phyloP scores from a whole-genome alignment of 2,888 invertebrate species.

The Mongoloraphidia duomilia region DNA sequence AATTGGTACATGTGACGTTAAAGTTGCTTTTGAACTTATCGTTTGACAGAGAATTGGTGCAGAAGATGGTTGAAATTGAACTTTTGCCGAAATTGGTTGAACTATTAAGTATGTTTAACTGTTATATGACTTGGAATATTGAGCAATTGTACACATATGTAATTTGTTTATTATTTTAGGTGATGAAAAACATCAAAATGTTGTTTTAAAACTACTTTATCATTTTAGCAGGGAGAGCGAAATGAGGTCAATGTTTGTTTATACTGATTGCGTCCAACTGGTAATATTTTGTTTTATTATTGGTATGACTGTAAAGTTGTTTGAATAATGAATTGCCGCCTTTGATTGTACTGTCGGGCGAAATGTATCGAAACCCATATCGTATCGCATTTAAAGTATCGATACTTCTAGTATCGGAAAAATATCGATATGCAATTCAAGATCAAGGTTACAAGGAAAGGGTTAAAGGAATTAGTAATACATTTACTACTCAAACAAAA shows the following conservation, averaged over 20 bases:
- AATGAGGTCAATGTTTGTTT: conserved; percentile 84
- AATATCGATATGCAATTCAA: too few species aligned
- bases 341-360: too few species aligned
- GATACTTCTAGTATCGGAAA: too few species aligned
- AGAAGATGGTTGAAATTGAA: conserved; percentile 80
- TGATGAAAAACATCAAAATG: conserved; percentile 64
- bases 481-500: too few species aligned
- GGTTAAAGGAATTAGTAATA: too few species aligned
- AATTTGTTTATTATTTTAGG: conserved; percentile 30
- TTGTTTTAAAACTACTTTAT: conserved; percentile 72
- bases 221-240: conserved; percentile 92
- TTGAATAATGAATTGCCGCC: too few species aligned
- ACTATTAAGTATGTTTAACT: conserved; percentile 52
- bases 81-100: conserved; percentile 80
- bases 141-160: neutral
- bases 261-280: conserved; percentile 84
- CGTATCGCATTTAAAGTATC: too few species aligned
- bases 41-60: conserved; percentile 76
- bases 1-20: conserved; percentile 67
- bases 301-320: too few species aligned
- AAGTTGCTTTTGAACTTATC: conserved; percentile 89
- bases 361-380: too few species aligned
- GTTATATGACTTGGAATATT: neutral
- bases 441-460: too few species aligned
- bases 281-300: conserved; percentile 29